These are phyloP conservation scores for Drosophila kanapiae DNA, from an alignment of 1,140 invertebrate genomes.

Conservation along the genomic window DNA sequence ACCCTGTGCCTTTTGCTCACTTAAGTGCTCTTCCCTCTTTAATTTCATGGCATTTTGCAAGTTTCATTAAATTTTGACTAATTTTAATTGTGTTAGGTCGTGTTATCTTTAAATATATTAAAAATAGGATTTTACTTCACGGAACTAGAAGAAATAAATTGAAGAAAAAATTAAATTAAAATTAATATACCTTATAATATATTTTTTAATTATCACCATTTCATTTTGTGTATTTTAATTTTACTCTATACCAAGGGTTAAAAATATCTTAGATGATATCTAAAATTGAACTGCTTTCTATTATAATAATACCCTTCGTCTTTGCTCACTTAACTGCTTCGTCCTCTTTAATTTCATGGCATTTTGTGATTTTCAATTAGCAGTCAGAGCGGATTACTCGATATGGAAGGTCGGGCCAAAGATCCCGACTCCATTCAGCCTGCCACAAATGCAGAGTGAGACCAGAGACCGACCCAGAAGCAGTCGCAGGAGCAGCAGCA, in stretches of 20 bases:
- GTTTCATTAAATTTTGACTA: no score
- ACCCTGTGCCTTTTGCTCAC: neutral
- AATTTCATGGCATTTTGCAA: conserved; percentile 19
- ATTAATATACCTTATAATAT: no score
- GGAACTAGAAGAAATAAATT: no score
- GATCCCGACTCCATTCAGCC: conserved; percentile 25
- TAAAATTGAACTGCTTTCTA: neutral
- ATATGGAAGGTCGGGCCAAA: conserved; percentile 27
- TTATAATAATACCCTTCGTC: neutral
- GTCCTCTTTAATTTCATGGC: conserved; percentile 7
- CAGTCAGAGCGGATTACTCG: conserved; percentile 27
- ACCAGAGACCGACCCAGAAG: neutral
- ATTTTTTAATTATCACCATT: no score
- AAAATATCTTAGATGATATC: neutral
- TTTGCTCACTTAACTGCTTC: neutral
- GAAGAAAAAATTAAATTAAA: no score
- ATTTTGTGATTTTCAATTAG: conserved; percentile 42
- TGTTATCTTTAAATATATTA: no score
- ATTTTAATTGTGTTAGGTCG: no score
- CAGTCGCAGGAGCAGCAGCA: neutral
- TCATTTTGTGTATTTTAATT: no score
- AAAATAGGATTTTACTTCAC: no score
- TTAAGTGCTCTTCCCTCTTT: neutral
- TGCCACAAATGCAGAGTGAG: conserved; percentile 42
- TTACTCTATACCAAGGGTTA: no score